These are phyloP conservation scores for Atopsyche davidsoni DNA, from an alignment of 1,140 invertebrate genomes.

Conservation along the genomic window DNA sequence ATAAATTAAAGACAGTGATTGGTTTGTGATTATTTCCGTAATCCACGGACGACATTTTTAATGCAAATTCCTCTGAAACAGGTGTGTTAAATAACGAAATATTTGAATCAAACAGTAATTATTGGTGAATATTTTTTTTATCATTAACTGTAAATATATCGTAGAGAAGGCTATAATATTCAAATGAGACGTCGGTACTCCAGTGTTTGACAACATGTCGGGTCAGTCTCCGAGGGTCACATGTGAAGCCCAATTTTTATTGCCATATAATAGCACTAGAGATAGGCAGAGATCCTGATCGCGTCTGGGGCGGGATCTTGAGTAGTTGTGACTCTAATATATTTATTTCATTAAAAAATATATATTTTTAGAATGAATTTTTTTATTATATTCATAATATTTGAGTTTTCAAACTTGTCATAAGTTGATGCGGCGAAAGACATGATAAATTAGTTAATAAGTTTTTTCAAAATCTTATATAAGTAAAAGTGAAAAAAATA, in stretches of 20 bases:
- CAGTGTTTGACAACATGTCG: conserved; percentile 13
- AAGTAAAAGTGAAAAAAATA: too few species aligned
- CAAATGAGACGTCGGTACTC: neutral
- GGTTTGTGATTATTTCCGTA: conserved; percentile 11
- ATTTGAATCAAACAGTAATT: conserved; percentile 12
- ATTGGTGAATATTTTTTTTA: conserved; percentile 3
- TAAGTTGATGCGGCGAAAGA: too few species aligned
- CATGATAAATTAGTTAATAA: too few species aligned
- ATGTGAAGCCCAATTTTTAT: too few species aligned
- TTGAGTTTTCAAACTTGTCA: too few species aligned
- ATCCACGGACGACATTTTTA: conserved; percentile 12
- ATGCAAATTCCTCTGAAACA: conserved; percentile 9
- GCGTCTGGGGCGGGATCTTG: too few species aligned
- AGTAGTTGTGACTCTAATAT: neutral
- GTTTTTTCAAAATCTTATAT: too few species aligned
- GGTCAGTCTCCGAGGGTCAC: too few species aligned
- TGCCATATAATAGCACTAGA: too few species aligned
- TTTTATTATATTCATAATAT: too few species aligned
- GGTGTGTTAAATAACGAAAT: conserved; percentile 12
- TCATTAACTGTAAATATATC: conserved; percentile 8
- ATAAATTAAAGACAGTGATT: conserved; percentile 10
- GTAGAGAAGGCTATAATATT: neutral
- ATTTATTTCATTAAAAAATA: neutral
- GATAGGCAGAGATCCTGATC: too few species aligned
- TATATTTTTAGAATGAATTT: too few species aligned